Conservation (phyloP, 2,888 invertebrate genomes). For the Osedax fenrisi region DNA sequence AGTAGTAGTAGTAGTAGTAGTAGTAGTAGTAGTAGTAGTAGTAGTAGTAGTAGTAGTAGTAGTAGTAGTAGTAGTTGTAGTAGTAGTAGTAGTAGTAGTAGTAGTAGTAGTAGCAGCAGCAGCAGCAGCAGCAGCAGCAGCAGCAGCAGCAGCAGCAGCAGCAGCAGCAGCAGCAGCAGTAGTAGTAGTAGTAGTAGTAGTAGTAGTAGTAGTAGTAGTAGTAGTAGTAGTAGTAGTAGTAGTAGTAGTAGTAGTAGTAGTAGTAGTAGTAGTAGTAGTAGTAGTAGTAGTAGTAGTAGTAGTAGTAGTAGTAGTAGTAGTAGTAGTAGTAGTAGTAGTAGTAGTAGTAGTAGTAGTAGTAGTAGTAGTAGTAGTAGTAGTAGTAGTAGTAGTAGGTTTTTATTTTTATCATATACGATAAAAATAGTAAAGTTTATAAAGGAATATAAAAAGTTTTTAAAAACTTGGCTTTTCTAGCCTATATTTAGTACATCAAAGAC, state of each 20-base stretch:
- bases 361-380: too few species aligned
- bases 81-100: slow-evolving; percentile 2
- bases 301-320: too few species aligned
- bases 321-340: not conserved
- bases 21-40: slow-evolving; percentile 37
- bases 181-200: slow-evolving; percentile 2
- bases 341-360: too few species aligned
- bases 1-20: slow-evolving; percentile 28
- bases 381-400: too few species aligned
- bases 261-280: not conserved
- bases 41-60: slow-evolving; percentile 10
- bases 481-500: too few species aligned
- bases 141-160: too few species aligned
- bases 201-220: slow-evolving; percentile 17
- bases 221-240: slow-evolving; percentile 12
- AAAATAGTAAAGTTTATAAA: too few species aligned
- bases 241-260: not conserved
- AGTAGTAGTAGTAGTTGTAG: slow-evolving; percentile 4
- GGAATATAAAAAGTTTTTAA: too few species aligned
- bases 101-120: not conserved
- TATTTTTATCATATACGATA: too few species aligned
- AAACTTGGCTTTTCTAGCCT: too few species aligned
- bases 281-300: too few species aligned
- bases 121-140: slow-evolving; percentile 2
- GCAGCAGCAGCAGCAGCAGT: too few species aligned